Evolutionary conservation across 37 sponge, comb jelly and placozoan species (phyloP).

Genomic region (Eunapius fragilis): DNA sequence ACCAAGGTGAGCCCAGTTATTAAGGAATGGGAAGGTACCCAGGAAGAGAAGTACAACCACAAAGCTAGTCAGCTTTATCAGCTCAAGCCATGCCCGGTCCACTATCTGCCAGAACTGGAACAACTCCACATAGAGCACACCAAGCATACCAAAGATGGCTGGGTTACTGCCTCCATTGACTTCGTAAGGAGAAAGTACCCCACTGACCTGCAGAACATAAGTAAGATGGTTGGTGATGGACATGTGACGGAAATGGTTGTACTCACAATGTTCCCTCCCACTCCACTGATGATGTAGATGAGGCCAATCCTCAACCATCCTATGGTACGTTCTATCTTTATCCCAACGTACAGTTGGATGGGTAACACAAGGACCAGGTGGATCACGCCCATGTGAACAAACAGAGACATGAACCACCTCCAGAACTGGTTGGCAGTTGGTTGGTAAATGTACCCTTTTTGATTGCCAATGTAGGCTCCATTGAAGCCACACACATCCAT

Average conservation of each 20-base stretch:
- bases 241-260: background rate
- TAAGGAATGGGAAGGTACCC: conserved; percentile 91
- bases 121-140: conserved; percentile 90
- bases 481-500: conserved; percentile 85
- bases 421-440: conserved; percentile 85
- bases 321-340: conserved; percentile 92
- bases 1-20: conserved; percentile 89
- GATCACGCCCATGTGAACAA: conserved; percentile 88
- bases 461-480: conserved; percentile 46
- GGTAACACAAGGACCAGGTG: conserved; percentile 69
- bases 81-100: conserved; percentile 74
- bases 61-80: conserved; percentile 73
- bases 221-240: background rate
- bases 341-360: conserved; percentile 85
- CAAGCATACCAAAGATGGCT: conserved; percentile 89
- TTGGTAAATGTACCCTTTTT: conserved; percentile 2
- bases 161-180: conserved; percentile 81
- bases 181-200: conserved; percentile 90
- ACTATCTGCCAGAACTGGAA: conserved; percentile 92
- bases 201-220: conserved; percentile 61
- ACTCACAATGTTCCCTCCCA: conserved; percentile 93
- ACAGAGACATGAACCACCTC: conserved; percentile 79
- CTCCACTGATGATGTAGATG: conserved; percentile 90
- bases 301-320: conserved; percentile 89
- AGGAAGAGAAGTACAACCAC: conserved; percentile 62